Evolutionary conservation across 2,888 invertebrate species (phyloP).

Genomic region (Hermaeophaga mercurialis): DNA sequence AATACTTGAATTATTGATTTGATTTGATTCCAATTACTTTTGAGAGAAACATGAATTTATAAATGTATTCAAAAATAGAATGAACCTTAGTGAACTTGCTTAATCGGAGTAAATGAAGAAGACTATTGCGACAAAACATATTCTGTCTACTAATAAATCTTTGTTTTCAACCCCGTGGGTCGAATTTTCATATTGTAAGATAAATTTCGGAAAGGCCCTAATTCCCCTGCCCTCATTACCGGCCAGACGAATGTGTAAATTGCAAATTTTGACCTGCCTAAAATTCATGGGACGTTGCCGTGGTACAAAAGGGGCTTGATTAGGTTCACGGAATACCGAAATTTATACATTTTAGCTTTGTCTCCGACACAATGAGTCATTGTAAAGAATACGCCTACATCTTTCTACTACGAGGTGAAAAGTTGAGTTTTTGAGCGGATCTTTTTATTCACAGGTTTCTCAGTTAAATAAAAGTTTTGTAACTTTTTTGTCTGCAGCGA

Average conservation of each 20-base stretch:
- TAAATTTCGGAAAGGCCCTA: background rate
- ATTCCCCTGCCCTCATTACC: slow-evolving; percentile 1
- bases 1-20: too few relatives aligned
- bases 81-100: too few relatives aligned
- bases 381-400: too few relatives aligned
- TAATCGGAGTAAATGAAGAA: background rate
- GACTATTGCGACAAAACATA: background rate
- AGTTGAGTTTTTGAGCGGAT: too few relatives aligned
- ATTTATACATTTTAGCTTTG: slow-evolving; percentile 2
- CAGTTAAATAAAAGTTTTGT: too few relatives aligned
- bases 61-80: too few relatives aligned
- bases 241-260: slow-evolving; percentile 6
- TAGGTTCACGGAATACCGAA: background rate
- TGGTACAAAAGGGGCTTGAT: slow-evolving; percentile 4
- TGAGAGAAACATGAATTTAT: too few relatives aligned
- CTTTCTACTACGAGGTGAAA: too few relatives aligned
- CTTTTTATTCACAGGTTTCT: too few relatives aligned
- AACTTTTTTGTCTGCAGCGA: too few relatives aligned
- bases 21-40: too few relatives aligned
- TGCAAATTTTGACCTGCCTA: slow-evolving; percentile 5
- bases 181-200: background rate
- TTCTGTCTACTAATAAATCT: background rate
- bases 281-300: background rate
- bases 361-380: background rate
- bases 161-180: background rate